Evolutionary conservation across 1,140 invertebrate species (phyloP).

Genomic region (Anthonomus grandis): DNA sequence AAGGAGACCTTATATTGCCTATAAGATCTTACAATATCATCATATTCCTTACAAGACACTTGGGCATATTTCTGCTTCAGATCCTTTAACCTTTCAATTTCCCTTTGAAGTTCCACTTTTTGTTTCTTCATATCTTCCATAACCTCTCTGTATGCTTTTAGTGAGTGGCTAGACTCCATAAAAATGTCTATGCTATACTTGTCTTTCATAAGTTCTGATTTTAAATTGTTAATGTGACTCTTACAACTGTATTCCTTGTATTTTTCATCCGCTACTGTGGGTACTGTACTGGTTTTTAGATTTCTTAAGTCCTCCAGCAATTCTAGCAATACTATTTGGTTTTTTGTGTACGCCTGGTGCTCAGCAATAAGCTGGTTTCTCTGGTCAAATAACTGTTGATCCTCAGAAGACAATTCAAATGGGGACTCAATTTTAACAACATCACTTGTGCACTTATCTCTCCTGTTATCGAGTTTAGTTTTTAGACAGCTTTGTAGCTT

Average conservation of each 20-base stretch:
- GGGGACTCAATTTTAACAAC: background rate
- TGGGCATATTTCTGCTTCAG: slow-evolving; percentile 36
- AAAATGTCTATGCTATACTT: slow-evolving; percentile 37
- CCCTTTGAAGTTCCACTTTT: slow-evolving; percentile 30
- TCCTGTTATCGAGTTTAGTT: slow-evolving; percentile 19
- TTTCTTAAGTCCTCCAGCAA: slow-evolving; percentile 34
- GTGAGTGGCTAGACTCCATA: slow-evolving; percentile 32
- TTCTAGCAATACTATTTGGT: slow-evolving; percentile 24
- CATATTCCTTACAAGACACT: slow-evolving; percentile 38
- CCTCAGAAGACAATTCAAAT: slow-evolving; percentile 15
- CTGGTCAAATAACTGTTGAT: slow-evolving; percentile 21
- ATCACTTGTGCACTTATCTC: background rate
- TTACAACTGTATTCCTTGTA: slow-evolving; percentile 28
- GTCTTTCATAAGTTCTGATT: slow-evolving; percentile 26
- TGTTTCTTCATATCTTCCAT: slow-evolving; percentile 38
- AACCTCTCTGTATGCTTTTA: slow-evolving; percentile 36
- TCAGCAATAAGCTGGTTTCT: slow-evolving; percentile 25
- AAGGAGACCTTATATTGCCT: slow-evolving; percentile 36
- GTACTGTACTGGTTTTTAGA: slow-evolving; percentile 25
- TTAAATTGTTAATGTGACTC: slow-evolving; percentile 30
- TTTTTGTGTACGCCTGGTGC: slow-evolving; percentile 31
- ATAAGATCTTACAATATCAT: slow-evolving; percentile 39
- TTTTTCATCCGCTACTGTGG: slow-evolving; percentile 25
- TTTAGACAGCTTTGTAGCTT: slow-evolving; percentile 16
- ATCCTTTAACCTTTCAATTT: slow-evolving; percentile 33